These are phyloP conservation scores for Anneissia japonica DNA, from an alignment of 35 echinoderm and acorn worm species.

Conservation along the genomic window DNA sequence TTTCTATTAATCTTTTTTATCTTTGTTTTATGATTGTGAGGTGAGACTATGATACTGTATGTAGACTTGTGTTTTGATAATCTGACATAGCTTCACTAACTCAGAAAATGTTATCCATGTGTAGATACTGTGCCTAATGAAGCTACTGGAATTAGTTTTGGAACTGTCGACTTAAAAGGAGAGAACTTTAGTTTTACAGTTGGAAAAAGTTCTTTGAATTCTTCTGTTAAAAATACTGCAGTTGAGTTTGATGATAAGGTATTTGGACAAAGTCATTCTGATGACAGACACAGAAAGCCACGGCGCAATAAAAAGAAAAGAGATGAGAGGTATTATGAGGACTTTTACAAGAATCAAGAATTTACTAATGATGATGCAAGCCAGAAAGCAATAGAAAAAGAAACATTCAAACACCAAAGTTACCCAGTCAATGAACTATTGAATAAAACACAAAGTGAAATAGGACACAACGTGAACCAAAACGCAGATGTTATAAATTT, in stretches of 20 bases:
- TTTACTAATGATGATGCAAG: not conserved
- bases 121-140: not conserved
- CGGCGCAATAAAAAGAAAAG: slow-evolving; percentile 71
- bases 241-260: not conserved
- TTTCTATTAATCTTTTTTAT: no score
- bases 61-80: no score
- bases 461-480: not conserved
- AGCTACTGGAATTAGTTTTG: not conserved
- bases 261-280: not conserved
- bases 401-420: not conserved
- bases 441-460: not conserved
- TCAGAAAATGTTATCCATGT: no score
- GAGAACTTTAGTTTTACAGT: not conserved
- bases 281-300: not conserved
- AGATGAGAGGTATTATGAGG: slow-evolving; percentile 64
- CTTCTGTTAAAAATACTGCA: not conserved
- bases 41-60: no score
- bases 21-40: no score
- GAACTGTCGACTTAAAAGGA: not conserved
- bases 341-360: slow-evolving; percentile 56
- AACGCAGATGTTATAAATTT: not conserved
- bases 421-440: not conserved
- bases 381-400: not conserved
- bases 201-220: not conserved
- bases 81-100: no score